Percentiles rank a stretch among this genome's conserved stretches.
Evolutionary conservation across 2,113 vertebrate species (phyloP).

Genomic region (Alethe castanea): DNA sequence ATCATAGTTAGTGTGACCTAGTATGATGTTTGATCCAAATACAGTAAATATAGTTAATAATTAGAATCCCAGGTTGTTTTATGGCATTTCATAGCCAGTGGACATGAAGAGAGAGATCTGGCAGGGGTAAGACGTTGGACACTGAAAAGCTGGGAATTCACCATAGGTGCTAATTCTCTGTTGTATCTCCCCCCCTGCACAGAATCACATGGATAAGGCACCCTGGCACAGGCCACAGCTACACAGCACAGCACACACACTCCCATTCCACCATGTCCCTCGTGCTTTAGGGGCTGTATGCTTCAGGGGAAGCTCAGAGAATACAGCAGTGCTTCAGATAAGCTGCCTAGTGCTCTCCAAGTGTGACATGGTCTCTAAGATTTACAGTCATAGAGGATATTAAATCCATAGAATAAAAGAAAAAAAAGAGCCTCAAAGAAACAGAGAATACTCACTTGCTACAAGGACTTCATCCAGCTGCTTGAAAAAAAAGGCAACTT

Average conservation of each 20-base stretch:
- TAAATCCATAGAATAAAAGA: not conserved
- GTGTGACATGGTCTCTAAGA: not conserved
- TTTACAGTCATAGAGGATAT: not conserved
- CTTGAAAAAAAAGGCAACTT: constrained; percentile 91
- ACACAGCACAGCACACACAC: not conserved
- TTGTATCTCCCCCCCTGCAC: not conserved
- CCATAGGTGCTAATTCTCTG: not conserved
- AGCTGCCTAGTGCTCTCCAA: not conserved
- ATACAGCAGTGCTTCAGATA: not conserved
- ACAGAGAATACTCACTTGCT: constrained; percentile 82
- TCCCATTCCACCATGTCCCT: fast-evolving
- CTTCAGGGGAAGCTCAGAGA: not conserved
- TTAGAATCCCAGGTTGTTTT: not conserved
- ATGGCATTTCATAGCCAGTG: not conserved
- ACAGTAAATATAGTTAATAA: not conserved
- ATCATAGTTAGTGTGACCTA: not conserved
- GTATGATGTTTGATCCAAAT: not conserved
- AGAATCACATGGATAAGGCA: not conserved
- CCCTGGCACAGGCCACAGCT: not conserved
- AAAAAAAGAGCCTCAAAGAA: not conserved
- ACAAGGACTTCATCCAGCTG: constrained; percentile 90
- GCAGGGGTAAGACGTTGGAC: not conserved
- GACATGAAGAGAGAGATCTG: not conserved
- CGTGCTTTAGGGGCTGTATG: not conserved
- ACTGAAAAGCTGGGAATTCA: not conserved